These are phyloP conservation scores for Zeuzera pyrina DNA, from an alignment of 2,888 invertebrate genomes.

Conservation along the genomic window DNA sequence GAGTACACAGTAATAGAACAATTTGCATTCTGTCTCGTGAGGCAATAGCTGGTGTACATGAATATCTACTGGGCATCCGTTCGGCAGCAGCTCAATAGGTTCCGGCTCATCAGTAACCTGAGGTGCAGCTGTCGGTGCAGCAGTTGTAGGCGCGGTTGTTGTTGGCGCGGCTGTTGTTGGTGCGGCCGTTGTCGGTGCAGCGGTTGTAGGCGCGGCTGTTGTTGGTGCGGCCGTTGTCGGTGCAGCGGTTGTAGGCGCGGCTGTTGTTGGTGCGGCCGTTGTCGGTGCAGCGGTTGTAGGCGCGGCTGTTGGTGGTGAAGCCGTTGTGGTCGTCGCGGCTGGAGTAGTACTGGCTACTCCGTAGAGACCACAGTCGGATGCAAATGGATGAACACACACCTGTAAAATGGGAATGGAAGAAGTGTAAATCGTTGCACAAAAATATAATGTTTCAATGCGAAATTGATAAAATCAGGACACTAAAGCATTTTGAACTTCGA, in stretches of 20 bases:
- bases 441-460: too few relatives aligned
- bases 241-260: background rate
- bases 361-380: background rate
- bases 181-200: too few relatives aligned
- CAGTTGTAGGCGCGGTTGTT: background rate
- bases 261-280: too few relatives aligned
- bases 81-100: too few relatives aligned
- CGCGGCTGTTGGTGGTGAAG: background rate
- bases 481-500: too few relatives aligned
- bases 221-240: background rate
- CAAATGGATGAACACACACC: background rate
- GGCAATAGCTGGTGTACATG: constrained; percentile 27
- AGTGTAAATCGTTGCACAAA: background rate
- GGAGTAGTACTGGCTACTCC: background rate
- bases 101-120: too few relatives aligned
- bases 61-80: constrained; percentile 32
- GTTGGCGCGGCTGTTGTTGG: background rate
- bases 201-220: background rate
- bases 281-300: background rate
- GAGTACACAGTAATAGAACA: constrained; percentile 34
- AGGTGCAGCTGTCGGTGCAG: background rate
- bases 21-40: constrained; percentile 30
- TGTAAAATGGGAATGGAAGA: background rate
- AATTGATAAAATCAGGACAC: too few relatives aligned
- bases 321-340: background rate